Base-by-base conservation (phyloP, 2,113 vertebrate species). In the Pangasianodon hypophthalmus region DNA sequence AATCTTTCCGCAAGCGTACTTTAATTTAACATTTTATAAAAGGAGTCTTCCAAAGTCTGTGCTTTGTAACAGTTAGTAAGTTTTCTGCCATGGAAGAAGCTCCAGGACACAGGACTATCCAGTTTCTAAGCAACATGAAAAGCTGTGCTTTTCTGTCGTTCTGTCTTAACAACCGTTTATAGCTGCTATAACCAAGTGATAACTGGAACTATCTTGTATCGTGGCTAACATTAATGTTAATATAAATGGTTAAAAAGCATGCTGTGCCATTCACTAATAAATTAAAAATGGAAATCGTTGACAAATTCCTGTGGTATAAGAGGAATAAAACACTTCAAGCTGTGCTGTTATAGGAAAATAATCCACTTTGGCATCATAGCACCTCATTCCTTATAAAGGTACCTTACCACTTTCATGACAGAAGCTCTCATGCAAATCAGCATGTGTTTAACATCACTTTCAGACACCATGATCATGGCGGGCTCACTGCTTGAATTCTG, bases 401-500 rank as follows among this genome's bases (percentile, higher is more conserved):
- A 54, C 19, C 54, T 88, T 91, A 92, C 91, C 81, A 26, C 41
- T 14, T 75, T 88, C 6, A 50, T 41, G 75, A 71, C 62, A 41
- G 88, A 52, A 89, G 18, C 0, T 85, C 44, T 0, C 90, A 95
- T 91, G 93, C 93, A 0, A 11, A 52, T 90, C 4, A 97, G 50
- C 13, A 93, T 82, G n/a, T 0, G 83, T 19, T 81, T 95, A 88
- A 96, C 87, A 0, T 94, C 93, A 81, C 90, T 92, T 83, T 93
- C 86, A 11, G 93, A 88, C 26, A 96, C 91, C 44, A 2, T 82
- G 41, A 94, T 90, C 24, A 95, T 89, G 11, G 90, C 87, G 9
- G 92, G 93, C 3, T 94, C 93, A 37, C 81, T 54, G 7, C 85
- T 82, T 11, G 77, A 88, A 90, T 92, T 85, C 96, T 95, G n/a